A percentile compares a stretch with the other conserved stretches of the same genome.
Evolutionary conservation across 2,888 invertebrate species (phyloP).

Genomic region (Folsomia candida): DNA sequence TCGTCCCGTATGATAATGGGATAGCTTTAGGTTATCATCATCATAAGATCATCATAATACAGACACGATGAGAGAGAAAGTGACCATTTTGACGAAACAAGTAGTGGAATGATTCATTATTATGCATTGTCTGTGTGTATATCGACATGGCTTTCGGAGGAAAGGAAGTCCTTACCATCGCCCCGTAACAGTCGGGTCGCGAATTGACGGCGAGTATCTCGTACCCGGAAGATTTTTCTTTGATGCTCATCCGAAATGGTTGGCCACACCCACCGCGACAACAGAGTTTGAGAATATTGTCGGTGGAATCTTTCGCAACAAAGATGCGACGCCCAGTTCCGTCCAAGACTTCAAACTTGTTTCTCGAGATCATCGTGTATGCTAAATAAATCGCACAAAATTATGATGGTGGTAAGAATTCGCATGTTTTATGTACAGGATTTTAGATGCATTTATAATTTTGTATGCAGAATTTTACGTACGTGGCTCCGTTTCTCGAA

Average conservation of each 20-base stretch:
- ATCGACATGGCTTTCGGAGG: too few species aligned
- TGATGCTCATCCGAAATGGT: conserved; percentile 40
- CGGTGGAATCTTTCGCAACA: conserved; percentile 36
- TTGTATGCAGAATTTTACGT: conserved; percentile 9
- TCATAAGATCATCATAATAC: too few species aligned
- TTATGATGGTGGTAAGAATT: too few species aligned
- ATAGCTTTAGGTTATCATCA: too few species aligned
- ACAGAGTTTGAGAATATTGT: conserved; percentile 39
- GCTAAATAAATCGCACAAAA: conserved; percentile 11
- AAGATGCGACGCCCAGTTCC: conserved; percentile 33
- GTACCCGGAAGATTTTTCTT: conserved; percentile 31
- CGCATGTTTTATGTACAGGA: too few species aligned
- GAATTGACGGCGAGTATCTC: conserved; percentile 38
- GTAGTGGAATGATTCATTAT: too few species aligned
- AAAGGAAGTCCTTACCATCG: conserved; percentile 23
- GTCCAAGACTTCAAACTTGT: conserved; percentile 40
- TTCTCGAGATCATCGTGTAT: conserved; percentile 21
- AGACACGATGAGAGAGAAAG: too few species aligned
- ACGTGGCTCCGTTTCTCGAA: conserved; percentile 30
- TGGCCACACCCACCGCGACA: conserved; percentile 43
- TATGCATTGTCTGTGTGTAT: too few species aligned
- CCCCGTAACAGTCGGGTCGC: conserved; percentile 39
- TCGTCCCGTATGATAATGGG: too few species aligned
- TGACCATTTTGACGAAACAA: too few species aligned
- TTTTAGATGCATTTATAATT: too few species aligned